These are phyloP conservation scores for Butorides virescens DNA, from an alignment of 2,113 vertebrate genomes.

Conservation along the genomic window DNA sequence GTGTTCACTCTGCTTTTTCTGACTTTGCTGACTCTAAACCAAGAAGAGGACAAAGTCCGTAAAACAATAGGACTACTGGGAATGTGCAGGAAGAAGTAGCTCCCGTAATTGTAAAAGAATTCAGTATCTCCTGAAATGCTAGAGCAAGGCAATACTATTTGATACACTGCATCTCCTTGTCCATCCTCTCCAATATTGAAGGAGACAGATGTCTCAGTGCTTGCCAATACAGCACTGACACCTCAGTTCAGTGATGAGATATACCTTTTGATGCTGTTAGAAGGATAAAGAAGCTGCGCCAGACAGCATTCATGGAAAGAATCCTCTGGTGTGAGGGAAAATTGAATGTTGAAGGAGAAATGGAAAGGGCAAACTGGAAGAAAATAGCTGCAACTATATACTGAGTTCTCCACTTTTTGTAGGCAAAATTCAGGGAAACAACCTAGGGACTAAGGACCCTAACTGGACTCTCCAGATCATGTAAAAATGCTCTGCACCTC, in stretches of 20 bases:
- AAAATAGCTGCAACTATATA: background rate
- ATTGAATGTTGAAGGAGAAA: background rate
- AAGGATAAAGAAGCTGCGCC: background rate
- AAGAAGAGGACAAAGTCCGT: background rate
- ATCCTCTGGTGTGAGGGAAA: background rate
- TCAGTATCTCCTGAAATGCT: background rate
- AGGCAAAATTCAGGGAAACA: background rate
- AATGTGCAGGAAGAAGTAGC: background rate
- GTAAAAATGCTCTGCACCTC: background rate
- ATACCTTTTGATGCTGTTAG: background rate
- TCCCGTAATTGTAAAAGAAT: fast-evolving
- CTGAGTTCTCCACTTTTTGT: background rate
- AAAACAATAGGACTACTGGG: background rate
- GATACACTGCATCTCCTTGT: background rate
- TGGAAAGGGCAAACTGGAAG: background rate
- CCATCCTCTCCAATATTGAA: background rate
- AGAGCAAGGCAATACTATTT: background rate
- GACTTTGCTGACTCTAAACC: background rate
- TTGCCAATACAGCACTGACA: background rate
- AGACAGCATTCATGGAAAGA: background rate
- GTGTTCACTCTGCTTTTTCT: background rate
- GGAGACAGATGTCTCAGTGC: background rate
- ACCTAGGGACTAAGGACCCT: background rate
- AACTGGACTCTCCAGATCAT: background rate
- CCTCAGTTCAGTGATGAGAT: background rate